Conservation (phyloP, 2,888 invertebrate species). For the Exocentrus adspersus region DNA sequence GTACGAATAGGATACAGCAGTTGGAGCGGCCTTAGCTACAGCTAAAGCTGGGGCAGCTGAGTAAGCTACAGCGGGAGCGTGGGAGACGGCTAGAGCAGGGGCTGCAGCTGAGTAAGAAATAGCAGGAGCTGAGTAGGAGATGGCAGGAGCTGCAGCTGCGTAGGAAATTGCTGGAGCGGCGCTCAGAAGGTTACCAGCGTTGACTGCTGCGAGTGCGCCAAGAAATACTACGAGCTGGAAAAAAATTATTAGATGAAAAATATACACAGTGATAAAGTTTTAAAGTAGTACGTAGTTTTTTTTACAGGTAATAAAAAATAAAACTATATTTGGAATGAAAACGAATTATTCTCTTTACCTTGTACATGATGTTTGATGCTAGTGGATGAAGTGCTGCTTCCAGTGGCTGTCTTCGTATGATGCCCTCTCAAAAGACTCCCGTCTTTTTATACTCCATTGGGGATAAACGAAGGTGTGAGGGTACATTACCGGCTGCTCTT, state of each 20-base stretch:
- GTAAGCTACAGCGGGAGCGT: constrained; percentile 7
- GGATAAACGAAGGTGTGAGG: constrained; percentile 3
- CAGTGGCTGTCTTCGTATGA: background rate
- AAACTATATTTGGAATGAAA: too few relatives aligned
- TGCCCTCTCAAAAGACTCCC: constrained; percentile 5
- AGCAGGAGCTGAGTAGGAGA: constrained; percentile 11
- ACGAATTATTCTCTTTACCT: too few relatives aligned
- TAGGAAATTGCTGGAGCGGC: constrained; percentile 50
- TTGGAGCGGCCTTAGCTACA: constrained; percentile 1
- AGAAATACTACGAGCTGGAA: constrained; percentile 66
- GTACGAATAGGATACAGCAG: constrained; percentile 14
- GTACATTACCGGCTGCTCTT: constrained; percentile 5
- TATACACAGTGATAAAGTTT: background rate
- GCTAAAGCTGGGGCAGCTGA: constrained; percentile 15
- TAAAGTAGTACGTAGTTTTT: too few relatives aligned
- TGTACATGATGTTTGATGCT: constrained; percentile 7
- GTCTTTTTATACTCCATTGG: constrained; percentile 13
- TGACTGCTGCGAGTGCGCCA: constrained; percentile 66
- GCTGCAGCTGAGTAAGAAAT: background rate
- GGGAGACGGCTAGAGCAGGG: background rate
- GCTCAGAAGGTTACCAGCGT: constrained; percentile 68
- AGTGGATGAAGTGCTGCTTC: background rate
- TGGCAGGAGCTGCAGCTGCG: constrained; percentile 38
- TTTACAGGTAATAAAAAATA: too few relatives aligned
- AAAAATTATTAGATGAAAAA: constrained; percentile 19